A percentile compares a stretch with the other conserved stretches of the same genome.
Conservation (phyloP, 2,113 vertebrate genomes). For the Caranx ignobilis region DNA sequence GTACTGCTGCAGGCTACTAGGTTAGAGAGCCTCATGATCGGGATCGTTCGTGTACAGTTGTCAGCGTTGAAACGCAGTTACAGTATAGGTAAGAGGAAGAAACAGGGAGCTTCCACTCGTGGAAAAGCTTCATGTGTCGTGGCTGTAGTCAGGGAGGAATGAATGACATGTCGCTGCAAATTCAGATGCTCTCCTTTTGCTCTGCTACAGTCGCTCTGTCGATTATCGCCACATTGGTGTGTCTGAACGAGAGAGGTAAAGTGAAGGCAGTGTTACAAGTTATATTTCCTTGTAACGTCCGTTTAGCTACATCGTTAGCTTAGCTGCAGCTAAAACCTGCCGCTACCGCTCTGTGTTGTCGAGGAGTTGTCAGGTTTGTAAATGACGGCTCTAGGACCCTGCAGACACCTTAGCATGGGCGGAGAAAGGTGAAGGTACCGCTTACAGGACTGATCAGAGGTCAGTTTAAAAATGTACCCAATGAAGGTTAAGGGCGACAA, state of each 20-base stretch:
- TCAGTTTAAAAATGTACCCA: conserved; percentile 59
- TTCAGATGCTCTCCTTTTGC: conserved; percentile 65
- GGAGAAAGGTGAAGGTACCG: conserved; percentile 46
- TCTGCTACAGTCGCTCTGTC: conserved; percentile 68
- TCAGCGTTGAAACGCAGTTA: conserved; percentile 56
- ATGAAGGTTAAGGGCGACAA: neutral
- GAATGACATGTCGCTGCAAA: conserved; percentile 62
- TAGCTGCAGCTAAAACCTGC: neutral
- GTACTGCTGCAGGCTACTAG: neutral
- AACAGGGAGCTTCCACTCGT: neutral
- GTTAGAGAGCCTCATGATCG: conserved; percentile 59
- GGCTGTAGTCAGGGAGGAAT: neutral
- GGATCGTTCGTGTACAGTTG: conserved; percentile 41
- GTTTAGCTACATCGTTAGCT: neutral
- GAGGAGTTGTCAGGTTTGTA: neutral
- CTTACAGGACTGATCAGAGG: conserved; percentile 74
- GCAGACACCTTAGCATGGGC: conserved; percentile 43
- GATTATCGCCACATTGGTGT: conserved; percentile 70
- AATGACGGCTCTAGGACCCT: conserved; percentile 57
- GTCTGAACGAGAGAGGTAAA: conserved; percentile 82
- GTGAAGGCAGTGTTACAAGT: neutral
- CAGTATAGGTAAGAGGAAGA: conserved; percentile 79
- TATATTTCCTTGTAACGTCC: neutral
- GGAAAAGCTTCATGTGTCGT: conserved; percentile 8
- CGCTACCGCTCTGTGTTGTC: neutral